A percentile compares a stretch with the other conserved stretches of the same genome.
These are phyloP conservation scores for Ispidina lecontei DNA, from an alignment of 2,797 vertebrate species.

Conservation along the genomic window DNA sequence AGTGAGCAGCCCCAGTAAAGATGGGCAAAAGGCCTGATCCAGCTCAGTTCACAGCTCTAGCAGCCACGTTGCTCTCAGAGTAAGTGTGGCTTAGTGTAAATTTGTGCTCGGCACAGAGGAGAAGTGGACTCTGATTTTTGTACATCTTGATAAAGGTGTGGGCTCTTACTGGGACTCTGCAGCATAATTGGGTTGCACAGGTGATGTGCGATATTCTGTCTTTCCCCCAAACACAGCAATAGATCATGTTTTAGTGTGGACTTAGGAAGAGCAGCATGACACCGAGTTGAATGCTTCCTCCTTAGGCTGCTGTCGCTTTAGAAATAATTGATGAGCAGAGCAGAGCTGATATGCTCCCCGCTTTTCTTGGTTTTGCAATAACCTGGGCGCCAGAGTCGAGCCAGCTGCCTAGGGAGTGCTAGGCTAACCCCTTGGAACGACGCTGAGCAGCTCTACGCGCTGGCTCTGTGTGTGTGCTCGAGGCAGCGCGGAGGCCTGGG, in stretches of 20 bases:
- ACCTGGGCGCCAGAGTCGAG: background rate
- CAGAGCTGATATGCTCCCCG: background rate
- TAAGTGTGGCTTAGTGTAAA: background rate
- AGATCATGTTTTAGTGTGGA: background rate
- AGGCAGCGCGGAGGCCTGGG: slow-evolving; percentile 30
- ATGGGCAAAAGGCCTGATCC: background rate
- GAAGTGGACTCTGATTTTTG: background rate
- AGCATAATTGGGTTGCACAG: background rate
- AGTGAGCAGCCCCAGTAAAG: background rate
- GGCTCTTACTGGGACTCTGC: background rate
- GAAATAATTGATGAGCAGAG: background rate
- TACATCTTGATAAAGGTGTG: background rate
- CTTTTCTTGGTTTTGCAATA: background rate
- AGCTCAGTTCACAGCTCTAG: background rate
- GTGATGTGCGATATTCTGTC: background rate
- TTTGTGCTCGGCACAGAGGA: background rate
- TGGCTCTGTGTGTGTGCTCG: background rate
- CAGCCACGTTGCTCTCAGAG: background rate
- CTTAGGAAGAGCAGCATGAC: background rate
- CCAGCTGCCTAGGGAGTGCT: background rate
- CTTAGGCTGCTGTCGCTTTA: background rate
- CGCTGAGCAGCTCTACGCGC: background rate
- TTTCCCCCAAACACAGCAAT: rapidly evolving
- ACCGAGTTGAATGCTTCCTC: background rate
- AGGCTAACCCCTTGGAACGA: background rate